Evolutionary conservation across 2,888 invertebrate genomes (phyloP).

Genomic region (Rotaria magnacalcarata): DNA sequence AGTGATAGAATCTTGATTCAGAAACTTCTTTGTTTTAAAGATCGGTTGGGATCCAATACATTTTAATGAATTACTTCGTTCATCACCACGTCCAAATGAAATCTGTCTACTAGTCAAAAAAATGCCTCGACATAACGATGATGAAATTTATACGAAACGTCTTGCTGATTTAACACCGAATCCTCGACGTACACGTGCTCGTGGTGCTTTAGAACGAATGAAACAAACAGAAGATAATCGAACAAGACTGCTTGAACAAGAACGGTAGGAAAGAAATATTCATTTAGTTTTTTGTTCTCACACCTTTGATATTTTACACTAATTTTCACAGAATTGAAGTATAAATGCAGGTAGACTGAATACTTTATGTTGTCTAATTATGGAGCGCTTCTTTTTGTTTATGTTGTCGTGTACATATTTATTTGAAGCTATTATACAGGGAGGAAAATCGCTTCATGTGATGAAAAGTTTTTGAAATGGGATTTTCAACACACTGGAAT

Average conservation of each 20-base stretch:
- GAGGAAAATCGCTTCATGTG: no score
- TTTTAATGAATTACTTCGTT: neutral
- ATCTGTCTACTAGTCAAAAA: slow-evolving; percentile 25
- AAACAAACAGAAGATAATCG: slow-evolving; percentile 32
- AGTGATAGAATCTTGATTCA: no score
- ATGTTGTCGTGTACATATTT: no score
- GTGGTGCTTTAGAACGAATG: slow-evolving; percentile 9
- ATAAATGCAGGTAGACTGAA: neutral
- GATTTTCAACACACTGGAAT: no score
- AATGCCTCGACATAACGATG: slow-evolving; percentile 34
- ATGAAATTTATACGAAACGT: slow-evolving; percentile 30
- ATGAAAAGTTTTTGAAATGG: no score
- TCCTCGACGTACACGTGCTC: neutral
- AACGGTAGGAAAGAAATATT: neutral
- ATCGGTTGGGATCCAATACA: slow-evolving; percentile 39
- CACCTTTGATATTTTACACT: no score
- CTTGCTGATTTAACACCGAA: neutral
- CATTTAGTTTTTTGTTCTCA: neutral
- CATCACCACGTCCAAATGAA: neutral
- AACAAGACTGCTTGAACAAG: slow-evolving; percentile 23
- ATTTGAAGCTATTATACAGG: no score
- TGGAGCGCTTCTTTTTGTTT: neutral
- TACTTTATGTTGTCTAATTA: neutral
- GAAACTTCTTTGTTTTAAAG: neutral
- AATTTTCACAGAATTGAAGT: neutral